phyloP scores from a whole-genome alignment of 2,113 vertebrate genomes.

The human region DNA sequence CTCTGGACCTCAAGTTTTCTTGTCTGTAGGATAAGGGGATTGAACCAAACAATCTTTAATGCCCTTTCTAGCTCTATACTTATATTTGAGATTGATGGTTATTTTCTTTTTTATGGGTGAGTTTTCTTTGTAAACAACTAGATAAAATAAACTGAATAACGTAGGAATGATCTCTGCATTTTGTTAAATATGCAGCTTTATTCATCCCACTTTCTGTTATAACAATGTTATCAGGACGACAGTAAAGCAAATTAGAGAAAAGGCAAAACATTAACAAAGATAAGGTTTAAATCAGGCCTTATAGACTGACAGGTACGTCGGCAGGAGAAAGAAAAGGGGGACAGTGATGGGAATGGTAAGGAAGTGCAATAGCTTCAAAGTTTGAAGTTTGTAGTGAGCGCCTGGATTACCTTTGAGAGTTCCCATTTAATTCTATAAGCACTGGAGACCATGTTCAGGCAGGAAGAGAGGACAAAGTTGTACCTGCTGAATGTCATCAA shows the following conservation, averaged over 20 bases:
- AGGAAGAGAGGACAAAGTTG: background rate
- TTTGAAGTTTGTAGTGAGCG: background rate
- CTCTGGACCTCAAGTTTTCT: background rate
- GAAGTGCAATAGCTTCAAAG: background rate
- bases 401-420: background rate
- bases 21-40: background rate
- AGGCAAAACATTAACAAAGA: background rate
- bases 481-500: conserved; percentile 52
- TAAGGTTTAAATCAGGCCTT: background rate
- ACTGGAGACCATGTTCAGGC: background rate
- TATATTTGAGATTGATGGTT: background rate
- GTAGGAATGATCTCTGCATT: background rate
- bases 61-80: background rate
- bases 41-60: background rate
- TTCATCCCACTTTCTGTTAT: background rate
- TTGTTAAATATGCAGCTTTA: background rate
- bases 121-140: background rate
- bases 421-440: background rate
- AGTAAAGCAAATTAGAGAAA: background rate
- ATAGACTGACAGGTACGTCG: background rate
- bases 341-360: rapidly evolving
- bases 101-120: background rate
- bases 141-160: background rate
- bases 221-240: background rate
- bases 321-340: background rate